A percentile compares a stretch with the other conserved stretches of the same genome.
Evolutionary conservation across 2,888 invertebrate species (phyloP).

Genomic region (Colletes collaris): DNA sequence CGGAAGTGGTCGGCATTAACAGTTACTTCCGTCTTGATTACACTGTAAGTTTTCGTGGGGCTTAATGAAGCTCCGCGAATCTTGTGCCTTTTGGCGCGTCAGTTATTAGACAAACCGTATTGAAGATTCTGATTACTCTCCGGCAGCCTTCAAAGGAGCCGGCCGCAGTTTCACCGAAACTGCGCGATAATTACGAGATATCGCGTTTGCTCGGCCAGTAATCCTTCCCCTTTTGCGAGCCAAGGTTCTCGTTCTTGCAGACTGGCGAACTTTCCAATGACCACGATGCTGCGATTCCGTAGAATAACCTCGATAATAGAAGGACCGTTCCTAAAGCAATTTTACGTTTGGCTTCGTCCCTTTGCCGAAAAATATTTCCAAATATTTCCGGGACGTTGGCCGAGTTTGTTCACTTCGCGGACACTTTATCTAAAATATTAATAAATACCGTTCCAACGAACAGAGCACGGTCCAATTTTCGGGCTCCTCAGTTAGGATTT

Average conservation of each 20-base stretch:
- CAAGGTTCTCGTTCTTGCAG: not conserved
- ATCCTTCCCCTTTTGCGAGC: not conserved
- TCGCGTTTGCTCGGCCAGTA: slow-evolving; percentile 36
- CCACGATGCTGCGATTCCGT: slow-evolving; percentile 17
- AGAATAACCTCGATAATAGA: slow-evolving; percentile 13
- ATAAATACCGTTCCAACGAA: too few species aligned
- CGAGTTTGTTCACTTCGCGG: too few species aligned
- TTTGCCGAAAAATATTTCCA: not conserved
- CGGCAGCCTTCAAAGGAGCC: slow-evolving; percentile 58
- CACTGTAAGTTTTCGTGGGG: slow-evolving; percentile 63
- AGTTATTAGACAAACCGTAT: slow-evolving; percentile 66
- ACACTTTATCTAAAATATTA: too few species aligned
- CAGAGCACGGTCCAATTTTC: not conserved
- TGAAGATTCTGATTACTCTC: slow-evolving; percentile 78
- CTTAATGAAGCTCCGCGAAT: slow-evolving; percentile 60
- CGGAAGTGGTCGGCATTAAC: slow-evolving; percentile 3
- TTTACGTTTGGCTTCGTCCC: slow-evolving; percentile 8
- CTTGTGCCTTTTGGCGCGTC: slow-evolving; percentile 69
- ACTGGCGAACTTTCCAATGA: slow-evolving; percentile 32
- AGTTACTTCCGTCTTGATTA: slow-evolving; percentile 68
- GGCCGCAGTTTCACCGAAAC: slow-evolving; percentile 53
- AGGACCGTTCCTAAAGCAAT: not conserved
- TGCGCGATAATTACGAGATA: slow-evolving; percentile 67
- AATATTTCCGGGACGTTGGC: not conserved
- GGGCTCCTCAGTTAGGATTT: not conserved